These are phyloP conservation scores for Priocnemis perturbator DNA, from an alignment of 2,888 invertebrate species.

Conservation along the genomic window DNA sequence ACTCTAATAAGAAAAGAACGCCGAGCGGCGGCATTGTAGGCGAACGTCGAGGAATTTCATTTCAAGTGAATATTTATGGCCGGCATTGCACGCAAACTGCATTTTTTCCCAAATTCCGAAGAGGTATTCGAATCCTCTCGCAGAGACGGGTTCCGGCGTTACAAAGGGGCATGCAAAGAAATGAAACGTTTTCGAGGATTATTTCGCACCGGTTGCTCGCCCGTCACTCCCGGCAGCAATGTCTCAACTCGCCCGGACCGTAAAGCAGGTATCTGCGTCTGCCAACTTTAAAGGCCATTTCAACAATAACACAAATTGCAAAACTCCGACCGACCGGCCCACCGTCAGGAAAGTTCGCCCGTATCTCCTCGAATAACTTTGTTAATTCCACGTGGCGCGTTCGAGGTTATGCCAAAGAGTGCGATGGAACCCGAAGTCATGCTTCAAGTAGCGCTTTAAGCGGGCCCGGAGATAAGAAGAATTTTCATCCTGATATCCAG, in stretches of 20 bases:
- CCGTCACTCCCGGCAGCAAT: background rate
- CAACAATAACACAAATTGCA: constrained; percentile 46
- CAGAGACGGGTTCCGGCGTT: no score
- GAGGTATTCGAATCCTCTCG: no score
- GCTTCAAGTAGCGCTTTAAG: constrained; percentile 20
- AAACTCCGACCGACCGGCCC: constrained; percentile 24
- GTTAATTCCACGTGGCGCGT: constrained; percentile 40
- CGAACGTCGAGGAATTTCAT: no score
- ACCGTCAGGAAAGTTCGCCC: constrained; percentile 30
- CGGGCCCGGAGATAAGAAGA: constrained; percentile 31
- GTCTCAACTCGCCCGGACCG: background rate
- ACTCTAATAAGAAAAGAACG: no score
- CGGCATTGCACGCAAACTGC: no score
- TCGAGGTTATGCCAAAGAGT: constrained; percentile 22
- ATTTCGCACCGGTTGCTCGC: no score
- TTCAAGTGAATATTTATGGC: no score
- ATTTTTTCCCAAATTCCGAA: no score
- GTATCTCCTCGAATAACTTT: constrained; percentile 47
- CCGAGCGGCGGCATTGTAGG: no score
- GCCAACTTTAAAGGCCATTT: constrained; percentile 21
- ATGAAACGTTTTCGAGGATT: no score
- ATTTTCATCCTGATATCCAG: constrained; percentile 41
- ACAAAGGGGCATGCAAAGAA: no score
- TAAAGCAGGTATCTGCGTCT: constrained; percentile 18
- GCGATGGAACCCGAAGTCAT: constrained; percentile 30